These are phyloP conservation scores for Eulacestoma nigropectus DNA, from an alignment of 2,113 vertebrate genomes.

Conservation along the genomic window DNA sequence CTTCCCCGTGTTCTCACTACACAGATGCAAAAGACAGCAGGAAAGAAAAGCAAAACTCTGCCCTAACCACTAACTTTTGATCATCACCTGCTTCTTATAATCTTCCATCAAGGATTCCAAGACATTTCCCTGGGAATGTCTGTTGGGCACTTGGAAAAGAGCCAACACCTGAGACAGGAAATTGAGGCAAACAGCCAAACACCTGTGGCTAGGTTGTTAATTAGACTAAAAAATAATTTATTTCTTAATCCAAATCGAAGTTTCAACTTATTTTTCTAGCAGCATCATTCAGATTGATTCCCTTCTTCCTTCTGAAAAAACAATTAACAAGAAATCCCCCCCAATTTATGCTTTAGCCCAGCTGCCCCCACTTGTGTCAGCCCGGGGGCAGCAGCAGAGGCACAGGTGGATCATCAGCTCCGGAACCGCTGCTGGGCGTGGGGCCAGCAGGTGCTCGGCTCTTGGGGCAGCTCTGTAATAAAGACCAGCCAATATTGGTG, in stretches of 20 bases:
- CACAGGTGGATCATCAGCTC: not conserved
- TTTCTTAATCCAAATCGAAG: not conserved
- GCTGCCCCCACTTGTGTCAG: not conserved
- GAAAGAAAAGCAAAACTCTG: not conserved
- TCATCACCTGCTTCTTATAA: not conserved
- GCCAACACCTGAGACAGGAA: not conserved
- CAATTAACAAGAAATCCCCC: not conserved
- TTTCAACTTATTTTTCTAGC: not conserved
- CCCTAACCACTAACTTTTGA: not conserved
- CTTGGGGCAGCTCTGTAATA: not conserved
- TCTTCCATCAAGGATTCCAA: not conserved
- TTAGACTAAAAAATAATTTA: not conserved
- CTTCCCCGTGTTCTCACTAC: not conserved
- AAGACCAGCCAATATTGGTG: not conserved
- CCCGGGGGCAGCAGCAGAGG: not conserved
- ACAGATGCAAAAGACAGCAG: not conserved
- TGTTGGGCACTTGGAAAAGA: not conserved
- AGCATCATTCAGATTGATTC: not conserved
- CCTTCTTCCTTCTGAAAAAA: not conserved
- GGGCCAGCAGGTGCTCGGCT: not conserved
- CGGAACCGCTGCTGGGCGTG: not conserved
- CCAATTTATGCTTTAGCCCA: no score
- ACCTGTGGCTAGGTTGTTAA: not conserved
- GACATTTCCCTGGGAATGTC: not conserved
- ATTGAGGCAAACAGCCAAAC: not conserved